Conservation (phyloP, 2,797 vertebrate genomes). For the Argya squamiceps region DNA sequence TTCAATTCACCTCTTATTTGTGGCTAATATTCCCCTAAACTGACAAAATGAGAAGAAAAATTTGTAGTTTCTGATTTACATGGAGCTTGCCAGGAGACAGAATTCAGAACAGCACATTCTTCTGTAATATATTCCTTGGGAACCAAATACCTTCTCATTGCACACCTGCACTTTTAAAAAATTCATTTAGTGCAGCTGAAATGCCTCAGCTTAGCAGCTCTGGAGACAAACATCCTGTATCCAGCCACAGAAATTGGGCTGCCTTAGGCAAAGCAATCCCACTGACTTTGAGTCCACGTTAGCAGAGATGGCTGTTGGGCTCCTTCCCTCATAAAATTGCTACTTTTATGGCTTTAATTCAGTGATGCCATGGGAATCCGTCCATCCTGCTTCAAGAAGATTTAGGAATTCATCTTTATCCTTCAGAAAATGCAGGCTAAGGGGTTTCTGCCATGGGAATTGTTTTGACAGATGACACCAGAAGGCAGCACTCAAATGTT, state of each 20-base stretch:
- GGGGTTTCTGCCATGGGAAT: background rate
- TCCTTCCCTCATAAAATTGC: background rate
- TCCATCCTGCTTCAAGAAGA: background rate
- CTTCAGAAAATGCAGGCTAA: background rate
- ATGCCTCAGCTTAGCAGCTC: background rate
- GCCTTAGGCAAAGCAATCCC: background rate
- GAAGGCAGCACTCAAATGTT: background rate
- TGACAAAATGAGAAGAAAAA: background rate
- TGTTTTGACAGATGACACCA: background rate
- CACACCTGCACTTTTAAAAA: slow-evolving; percentile 10
- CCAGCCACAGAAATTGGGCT: background rate
- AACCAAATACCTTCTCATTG: background rate
- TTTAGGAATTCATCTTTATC: background rate
- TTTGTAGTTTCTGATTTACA: background rate
- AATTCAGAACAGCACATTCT: background rate
- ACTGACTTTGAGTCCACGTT: background rate
- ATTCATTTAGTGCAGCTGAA: background rate
- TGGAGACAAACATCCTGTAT: background rate
- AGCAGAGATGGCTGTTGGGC: background rate
- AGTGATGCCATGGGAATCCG: background rate
- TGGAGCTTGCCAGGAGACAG: background rate
- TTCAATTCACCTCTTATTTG: background rate
- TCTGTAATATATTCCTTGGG: background rate
- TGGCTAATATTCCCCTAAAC: background rate
- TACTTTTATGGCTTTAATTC: background rate